These are phyloP conservation scores for Characodon lateralis DNA, from an alignment of 2,797 vertebrate genomes.

Conservation along the genomic window DNA sequence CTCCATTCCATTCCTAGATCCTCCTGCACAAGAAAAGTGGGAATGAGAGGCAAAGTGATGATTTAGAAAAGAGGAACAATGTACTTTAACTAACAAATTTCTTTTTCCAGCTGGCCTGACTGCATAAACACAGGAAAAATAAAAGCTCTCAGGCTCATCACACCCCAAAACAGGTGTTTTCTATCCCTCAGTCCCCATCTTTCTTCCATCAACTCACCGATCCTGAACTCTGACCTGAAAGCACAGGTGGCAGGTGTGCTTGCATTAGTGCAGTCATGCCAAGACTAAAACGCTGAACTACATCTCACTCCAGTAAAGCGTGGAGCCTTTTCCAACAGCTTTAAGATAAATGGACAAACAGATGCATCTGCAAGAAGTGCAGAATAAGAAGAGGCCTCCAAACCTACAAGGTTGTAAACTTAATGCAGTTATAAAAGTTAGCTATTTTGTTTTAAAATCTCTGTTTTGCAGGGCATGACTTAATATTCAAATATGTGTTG, in stretches of 20 bases:
- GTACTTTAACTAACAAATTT: slow-evolving; percentile 48
- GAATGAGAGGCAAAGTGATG: slow-evolving; percentile 28
- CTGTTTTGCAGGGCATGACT: not conserved
- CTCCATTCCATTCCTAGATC: slow-evolving; percentile 44
- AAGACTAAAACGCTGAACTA: slow-evolving; percentile 21
- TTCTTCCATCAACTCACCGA: slow-evolving; percentile 39
- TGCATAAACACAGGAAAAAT: slow-evolving; percentile 46
- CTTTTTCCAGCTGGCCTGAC: slow-evolving; percentile 64
- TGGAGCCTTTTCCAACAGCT: slow-evolving; percentile 30
- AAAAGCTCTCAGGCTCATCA: slow-evolving; percentile 49
- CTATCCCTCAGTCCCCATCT: slow-evolving; percentile 42
- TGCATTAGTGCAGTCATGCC: slow-evolving; percentile 10
- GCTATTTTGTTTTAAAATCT: not conserved
- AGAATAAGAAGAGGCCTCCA: not conserved
- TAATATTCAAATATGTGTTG: not conserved
- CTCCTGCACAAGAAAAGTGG: slow-evolving; percentile 27
- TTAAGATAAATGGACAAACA: not conserved
- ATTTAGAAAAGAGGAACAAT: slow-evolving; percentile 21
- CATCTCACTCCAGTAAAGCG: slow-evolving; percentile 31
- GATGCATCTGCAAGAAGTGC: not conserved
- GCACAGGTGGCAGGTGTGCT: slow-evolving; percentile 67
- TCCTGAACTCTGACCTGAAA: slow-evolving; percentile 49
- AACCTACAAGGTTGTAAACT: not conserved
- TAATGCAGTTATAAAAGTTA: not conserved
- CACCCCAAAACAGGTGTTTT: slow-evolving; percentile 71